Evolutionary conservation across 2,797 vertebrate genomes (phyloP).

Genomic region (Gymnodraco acuticeps): DNA sequence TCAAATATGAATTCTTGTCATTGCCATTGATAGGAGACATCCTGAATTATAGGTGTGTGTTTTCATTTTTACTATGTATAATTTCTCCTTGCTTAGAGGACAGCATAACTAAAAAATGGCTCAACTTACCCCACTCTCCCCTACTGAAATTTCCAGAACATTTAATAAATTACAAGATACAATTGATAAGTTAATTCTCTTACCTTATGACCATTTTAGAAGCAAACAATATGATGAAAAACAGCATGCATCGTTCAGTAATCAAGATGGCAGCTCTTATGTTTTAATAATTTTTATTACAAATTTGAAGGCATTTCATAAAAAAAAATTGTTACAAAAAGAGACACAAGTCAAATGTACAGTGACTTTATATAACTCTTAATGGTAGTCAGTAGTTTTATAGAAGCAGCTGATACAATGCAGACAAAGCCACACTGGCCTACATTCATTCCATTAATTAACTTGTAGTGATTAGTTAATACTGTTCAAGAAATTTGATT

Average conservation of each 20-base stretch:
- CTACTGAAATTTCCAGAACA: slow-evolving; percentile 63
- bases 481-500: slow-evolving; percentile 23
- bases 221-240: neutral
- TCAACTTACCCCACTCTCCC: too few relatives aligned
- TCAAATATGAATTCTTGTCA: too few relatives aligned
- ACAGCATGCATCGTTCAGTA: slow-evolving; percentile 8
- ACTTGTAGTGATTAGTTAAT: slow-evolving; percentile 17
- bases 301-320: slow-evolving; percentile 78
- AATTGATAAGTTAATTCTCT: neutral
- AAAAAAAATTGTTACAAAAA: slow-evolving; percentile 82
- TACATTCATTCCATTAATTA: slow-evolving; percentile 22
- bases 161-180: neutral
- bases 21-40: too few relatives aligned
- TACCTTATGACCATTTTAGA: too few relatives aligned
- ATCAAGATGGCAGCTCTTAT: neutral
- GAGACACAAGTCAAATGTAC: slow-evolving; percentile 56
- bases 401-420: slow-evolving; percentile 38
- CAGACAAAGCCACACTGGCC: slow-evolving; percentile 42
- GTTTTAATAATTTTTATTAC: slow-evolving; percentile 81
- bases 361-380: slow-evolving; percentile 55
- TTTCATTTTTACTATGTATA: too few relatives aligned
- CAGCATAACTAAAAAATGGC: too few relatives aligned
- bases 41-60: too few relatives aligned
- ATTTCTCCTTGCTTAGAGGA: too few relatives aligned
- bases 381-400: slow-evolving; percentile 47